Conservation (phyloP, 2,888 invertebrate genomes). For the Thecocarcelia acutangulata region DNA sequence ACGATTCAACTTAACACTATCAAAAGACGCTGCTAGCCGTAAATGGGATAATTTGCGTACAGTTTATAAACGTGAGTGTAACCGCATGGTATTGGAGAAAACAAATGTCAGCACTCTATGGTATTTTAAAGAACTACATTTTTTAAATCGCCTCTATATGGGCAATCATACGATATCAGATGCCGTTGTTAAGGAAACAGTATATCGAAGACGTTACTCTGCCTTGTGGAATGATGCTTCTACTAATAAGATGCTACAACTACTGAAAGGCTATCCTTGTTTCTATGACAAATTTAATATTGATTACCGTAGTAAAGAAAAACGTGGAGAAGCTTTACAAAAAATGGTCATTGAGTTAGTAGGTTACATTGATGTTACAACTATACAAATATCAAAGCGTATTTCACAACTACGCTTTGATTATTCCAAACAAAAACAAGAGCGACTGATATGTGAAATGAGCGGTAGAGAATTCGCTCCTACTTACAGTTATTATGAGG, state of each 20-base stretch:
- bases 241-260: constrained; percentile 75
- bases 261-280: constrained; percentile 77
- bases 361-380: constrained; percentile 76
- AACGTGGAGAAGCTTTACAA: constrained; percentile 77
- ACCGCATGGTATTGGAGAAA: constrained; percentile 78
- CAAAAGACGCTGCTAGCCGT: constrained; percentile 78
- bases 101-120: constrained; percentile 78
- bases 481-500: constrained; percentile 77
- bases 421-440: constrained; percentile 78
- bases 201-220: constrained; percentile 77
- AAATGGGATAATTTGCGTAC: constrained; percentile 79
- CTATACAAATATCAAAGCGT: constrained; percentile 78
- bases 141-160: constrained; percentile 77
- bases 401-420: constrained; percentile 78
- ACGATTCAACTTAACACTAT: constrained; percentile 76
- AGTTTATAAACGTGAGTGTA: constrained; percentile 79
- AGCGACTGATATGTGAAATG: constrained; percentile 76
- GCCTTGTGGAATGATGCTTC: constrained; percentile 79
- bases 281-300: constrained; percentile 78
- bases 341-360: constrained; percentile 76
- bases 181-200: constrained; percentile 77
- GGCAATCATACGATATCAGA: constrained; percentile 76
- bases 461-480: constrained; percentile 74
- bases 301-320: constrained; percentile 78
- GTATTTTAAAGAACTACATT: constrained; percentile 78